Conservation (phyloP, 2,888 invertebrate genomes). For the Parelbella ahira region DNA sequence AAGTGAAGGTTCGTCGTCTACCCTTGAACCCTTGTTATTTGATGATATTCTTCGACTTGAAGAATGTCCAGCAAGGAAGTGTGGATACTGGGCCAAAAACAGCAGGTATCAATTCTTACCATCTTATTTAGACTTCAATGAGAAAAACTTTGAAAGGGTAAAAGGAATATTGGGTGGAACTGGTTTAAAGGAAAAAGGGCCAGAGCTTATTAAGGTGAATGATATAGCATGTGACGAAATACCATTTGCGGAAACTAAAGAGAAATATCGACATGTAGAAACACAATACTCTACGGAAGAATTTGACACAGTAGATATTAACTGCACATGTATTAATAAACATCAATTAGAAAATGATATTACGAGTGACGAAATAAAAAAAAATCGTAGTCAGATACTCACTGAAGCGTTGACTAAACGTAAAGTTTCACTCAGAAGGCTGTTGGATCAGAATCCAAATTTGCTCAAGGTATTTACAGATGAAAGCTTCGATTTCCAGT, state of each 20-base stretch:
- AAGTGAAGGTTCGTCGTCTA: constrained; percentile 43
- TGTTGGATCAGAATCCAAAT: constrained; percentile 52
- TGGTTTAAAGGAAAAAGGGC: constrained; percentile 29
- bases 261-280: constrained; percentile 44
- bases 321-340: constrained; percentile 45
- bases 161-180: constrained; percentile 44
- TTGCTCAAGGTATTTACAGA: constrained; percentile 62
- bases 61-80: constrained; percentile 36
- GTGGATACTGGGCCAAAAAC: constrained; percentile 29
- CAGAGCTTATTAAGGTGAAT: constrained; percentile 42
- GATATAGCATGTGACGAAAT: constrained; percentile 43
- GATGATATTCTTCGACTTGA: constrained; percentile 46
- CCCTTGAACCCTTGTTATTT: too few relatives aligned
- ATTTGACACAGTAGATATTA: constrained; percentile 28
- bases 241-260: constrained; percentile 54
- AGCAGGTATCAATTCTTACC: constrained; percentile 47
- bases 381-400: constrained; percentile 35
- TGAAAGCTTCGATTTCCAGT: constrained; percentile 54
- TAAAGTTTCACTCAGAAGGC: constrained; percentile 44
- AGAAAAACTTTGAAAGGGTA: constrained; percentile 56
- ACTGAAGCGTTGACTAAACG: constrained; percentile 43
- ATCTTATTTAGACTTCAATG: constrained; percentile 56
- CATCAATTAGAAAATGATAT: constrained; percentile 19
- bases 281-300: constrained; percentile 68
- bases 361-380: constrained; percentile 26